These are phyloP conservation scores for Lissocephala sabroskyi DNA, from an alignment of 2,888 invertebrate species.

Conservation along the genomic window DNA sequence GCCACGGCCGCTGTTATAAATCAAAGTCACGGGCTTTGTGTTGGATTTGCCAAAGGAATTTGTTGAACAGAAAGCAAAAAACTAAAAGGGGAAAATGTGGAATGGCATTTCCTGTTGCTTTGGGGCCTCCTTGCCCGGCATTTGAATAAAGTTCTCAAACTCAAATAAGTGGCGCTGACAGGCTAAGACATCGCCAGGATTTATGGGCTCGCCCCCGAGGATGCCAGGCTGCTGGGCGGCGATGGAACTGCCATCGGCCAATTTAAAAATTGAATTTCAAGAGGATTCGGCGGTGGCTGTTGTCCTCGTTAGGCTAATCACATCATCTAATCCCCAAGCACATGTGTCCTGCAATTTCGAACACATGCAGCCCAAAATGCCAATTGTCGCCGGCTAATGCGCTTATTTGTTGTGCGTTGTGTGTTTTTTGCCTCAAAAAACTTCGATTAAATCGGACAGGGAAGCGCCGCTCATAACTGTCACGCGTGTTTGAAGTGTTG, in stretches of 20 bases:
- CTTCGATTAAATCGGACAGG: conserved; percentile 58
- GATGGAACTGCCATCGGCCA: conserved; percentile 34
- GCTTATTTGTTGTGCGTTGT: conserved; percentile 42
- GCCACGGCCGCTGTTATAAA: conserved; percentile 53
- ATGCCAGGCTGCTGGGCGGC: not conserved
- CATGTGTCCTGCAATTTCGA: conserved; percentile 38
- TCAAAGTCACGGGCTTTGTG: conserved; percentile 61
- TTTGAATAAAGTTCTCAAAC: conserved; percentile 50
- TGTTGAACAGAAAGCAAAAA: conserved; percentile 26
- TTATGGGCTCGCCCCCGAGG: conserved; percentile 25
- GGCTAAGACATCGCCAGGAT: conserved; percentile 50
- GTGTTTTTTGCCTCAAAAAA: conserved; percentile 21
- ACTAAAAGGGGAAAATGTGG: conserved; percentile 7
- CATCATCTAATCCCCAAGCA: conserved; percentile 20
- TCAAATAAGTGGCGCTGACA: conserved; percentile 57
- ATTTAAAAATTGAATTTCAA: conserved; percentile 62
- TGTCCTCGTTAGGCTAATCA: conserved; percentile 47
- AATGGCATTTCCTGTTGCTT: conserved; percentile 4
- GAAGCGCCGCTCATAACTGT: conserved; percentile 53
- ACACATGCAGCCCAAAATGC: conserved; percentile 56
- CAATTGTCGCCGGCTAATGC: conserved; percentile 41
- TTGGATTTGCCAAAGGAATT: conserved; percentile 57
- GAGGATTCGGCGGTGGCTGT: too few relatives aligned
- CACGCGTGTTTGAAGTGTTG: conserved; percentile 38
- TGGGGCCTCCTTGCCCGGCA: conserved; percentile 35